Percentiles rank a stretch among this genome's conserved stretches.
Evolutionary conservation across 1,140 invertebrate species (phyloP).

Genomic region (Eriocheir sinensis): DNA sequence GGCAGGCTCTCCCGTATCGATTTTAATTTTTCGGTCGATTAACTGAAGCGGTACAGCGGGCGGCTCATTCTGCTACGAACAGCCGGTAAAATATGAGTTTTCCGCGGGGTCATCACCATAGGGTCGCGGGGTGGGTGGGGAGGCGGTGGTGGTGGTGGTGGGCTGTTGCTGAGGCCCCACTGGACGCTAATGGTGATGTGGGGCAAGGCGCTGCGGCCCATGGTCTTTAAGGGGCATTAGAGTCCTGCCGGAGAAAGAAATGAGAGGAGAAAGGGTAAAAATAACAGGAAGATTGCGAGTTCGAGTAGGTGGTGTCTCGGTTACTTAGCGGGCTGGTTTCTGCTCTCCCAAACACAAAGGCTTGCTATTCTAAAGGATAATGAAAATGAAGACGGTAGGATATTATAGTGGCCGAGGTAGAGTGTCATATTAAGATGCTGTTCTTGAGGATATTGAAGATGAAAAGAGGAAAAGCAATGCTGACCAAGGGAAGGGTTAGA

Average conservation of each 20-base stretch:
- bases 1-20: neutral
- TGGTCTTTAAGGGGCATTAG: neutral
- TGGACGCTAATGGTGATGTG: neutral
- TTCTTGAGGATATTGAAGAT: neutral
- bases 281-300: neutral
- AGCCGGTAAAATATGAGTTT: slow-evolving; percentile 17
- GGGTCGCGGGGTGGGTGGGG: neutral
- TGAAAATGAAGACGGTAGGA: too few species aligned
- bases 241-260: neutral
- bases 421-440: too few species aligned
- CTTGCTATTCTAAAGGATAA: neutral
- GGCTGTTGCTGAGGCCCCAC: neutral
- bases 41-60: neutral
- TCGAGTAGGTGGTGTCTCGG: neutral
- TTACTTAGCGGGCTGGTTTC: neutral
- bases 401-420: too few species aligned
- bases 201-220: neutral
- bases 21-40: slow-evolving; percentile 26
- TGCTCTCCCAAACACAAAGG: neutral
- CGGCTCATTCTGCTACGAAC: slow-evolving; percentile 10
- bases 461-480: too few species aligned
- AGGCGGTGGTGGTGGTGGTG: neutral
- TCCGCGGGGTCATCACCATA: slow-evolving; percentile 20
- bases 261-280: neutral
- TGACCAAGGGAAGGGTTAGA: too few species aligned